phyloP scores from a whole-genome alignment of 2,797 vertebrate genomes.

The Luscinia luscinia region DNA sequence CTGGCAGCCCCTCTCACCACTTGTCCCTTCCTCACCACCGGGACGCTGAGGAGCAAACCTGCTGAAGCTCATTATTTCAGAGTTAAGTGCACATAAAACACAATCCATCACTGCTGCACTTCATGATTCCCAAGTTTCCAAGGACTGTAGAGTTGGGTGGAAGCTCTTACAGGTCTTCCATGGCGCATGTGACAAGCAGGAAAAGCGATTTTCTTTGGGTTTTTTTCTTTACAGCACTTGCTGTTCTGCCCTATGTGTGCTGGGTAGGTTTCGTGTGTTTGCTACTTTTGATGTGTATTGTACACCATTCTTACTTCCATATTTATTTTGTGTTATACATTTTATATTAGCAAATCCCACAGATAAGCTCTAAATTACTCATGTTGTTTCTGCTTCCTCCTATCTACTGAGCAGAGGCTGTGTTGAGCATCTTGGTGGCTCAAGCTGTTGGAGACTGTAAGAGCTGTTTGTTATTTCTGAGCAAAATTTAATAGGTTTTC shows the following conservation, averaged over 20 bases:
- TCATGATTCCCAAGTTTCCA: not conserved
- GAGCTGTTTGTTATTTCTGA: conserved; percentile 28
- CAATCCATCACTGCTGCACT: not conserved
- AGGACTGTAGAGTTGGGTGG: not conserved
- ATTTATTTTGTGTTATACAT: not conserved
- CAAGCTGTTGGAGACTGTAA: not conserved
- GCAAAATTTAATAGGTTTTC: not conserved
- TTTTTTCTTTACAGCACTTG: not conserved
- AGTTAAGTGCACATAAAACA: not conserved
- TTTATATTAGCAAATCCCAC: not conserved
- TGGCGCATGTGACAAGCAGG: not conserved
- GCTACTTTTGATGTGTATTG: not conserved
- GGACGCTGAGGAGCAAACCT: conserved; percentile 26
- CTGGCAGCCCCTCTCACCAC: conserved; percentile 55
- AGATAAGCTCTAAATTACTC: not conserved
- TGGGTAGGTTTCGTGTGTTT: not conserved
- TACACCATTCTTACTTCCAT: not conserved
- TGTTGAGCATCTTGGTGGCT: not conserved
- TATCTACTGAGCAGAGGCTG: not conserved
- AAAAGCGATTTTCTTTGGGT: accelerated
- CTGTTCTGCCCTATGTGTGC: not conserved
- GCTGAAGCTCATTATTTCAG: not conserved
- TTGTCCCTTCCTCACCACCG: conserved; percentile 68
- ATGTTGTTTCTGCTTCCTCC: not conserved
- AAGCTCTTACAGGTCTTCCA: not conserved